Evolutionary conservation across 2,888 invertebrate genomes (phyloP).

Genomic region (Thalpophila matura): DNA sequence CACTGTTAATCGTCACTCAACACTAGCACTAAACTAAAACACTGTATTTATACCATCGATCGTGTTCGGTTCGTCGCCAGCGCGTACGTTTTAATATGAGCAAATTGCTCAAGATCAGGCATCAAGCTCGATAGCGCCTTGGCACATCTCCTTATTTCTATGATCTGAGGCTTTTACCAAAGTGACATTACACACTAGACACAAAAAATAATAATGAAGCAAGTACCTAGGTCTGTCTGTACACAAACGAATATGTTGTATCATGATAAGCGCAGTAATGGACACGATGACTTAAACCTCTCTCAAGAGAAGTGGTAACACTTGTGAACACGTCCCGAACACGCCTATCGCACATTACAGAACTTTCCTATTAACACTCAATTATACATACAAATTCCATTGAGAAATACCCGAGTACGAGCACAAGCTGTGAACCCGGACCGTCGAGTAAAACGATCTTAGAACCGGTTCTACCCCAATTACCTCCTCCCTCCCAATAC

Average conservation of each 20-base stretch:
- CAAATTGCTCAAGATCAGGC: no score
- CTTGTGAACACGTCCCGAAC: slow-evolving; percentile 25
- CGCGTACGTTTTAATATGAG: no score
- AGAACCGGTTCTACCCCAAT: slow-evolving; percentile 81
- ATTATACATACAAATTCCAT: slow-evolving; percentile 60
- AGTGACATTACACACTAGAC: not conserved
- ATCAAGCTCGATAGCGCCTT: no score
- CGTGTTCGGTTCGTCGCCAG: no score
- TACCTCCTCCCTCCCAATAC: slow-evolving; percentile 72
- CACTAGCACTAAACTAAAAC: no score
- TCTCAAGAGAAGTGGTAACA: slow-evolving; percentile 37
- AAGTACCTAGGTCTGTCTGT: not conserved
- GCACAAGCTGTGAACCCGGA: slow-evolving; percentile 46
- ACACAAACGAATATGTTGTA: not conserved
- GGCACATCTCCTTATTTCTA: no score
- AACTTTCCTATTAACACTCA: slow-evolving; percentile 62
- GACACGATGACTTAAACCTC: slow-evolving; percentile 14
- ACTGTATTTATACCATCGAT: no score
- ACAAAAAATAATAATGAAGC: not conserved
- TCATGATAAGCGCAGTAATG: slow-evolving; percentile 2
- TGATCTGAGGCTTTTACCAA: no score
- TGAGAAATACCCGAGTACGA: slow-evolving; percentile 45
- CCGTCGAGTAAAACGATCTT: slow-evolving; percentile 41
- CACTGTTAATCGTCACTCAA: no score
- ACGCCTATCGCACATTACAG: slow-evolving; percentile 53